Conservation (phyloP, 1,140 invertebrate genomes). For the Fopius arisanus region DNA sequence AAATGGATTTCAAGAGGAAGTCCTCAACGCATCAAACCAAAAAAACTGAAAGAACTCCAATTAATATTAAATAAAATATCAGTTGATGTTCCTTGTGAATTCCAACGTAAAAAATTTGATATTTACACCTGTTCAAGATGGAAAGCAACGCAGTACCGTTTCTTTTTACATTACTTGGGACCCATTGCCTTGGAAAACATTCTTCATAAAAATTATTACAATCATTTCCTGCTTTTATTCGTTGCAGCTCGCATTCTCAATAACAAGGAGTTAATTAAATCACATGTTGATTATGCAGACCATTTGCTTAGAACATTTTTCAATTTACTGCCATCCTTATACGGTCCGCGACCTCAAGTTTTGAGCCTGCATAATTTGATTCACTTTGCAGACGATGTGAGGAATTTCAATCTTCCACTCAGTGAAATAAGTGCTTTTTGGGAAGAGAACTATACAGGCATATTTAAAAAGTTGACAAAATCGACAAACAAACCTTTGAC, state of each 20-base stretch:
- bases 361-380: constrained; percentile 36
- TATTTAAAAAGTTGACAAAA: constrained; percentile 24
- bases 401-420: constrained; percentile 25
- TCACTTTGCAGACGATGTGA: constrained; percentile 35
- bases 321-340: constrained; percentile 20
- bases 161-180: constrained; percentile 23
- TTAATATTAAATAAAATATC: neutral
- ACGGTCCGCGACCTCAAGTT: constrained; percentile 25
- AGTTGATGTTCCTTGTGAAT: constrained; percentile 26
- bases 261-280: neutral
- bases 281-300: constrained; percentile 22
- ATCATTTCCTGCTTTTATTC: constrained; percentile 28
- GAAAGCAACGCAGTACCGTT: constrained; percentile 30
- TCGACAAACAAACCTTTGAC: constrained; percentile 25
- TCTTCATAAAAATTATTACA: constrained; percentile 3
- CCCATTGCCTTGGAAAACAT: constrained; percentile 4
- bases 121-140: constrained; percentile 12
- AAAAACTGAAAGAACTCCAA: constrained; percentile 11
- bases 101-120: constrained; percentile 28
- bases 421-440: constrained; percentile 29
- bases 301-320: constrained; percentile 28
- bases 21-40: constrained; percentile 19
- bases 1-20: constrained; percentile 24
- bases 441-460: constrained; percentile 30
- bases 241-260: constrained; percentile 23